A percentile compares a stretch with the other conserved stretches of the same genome.
Evolutionary conservation across 2,797 vertebrate genomes (phyloP).

Genomic region (Characodon lateralis): DNA sequence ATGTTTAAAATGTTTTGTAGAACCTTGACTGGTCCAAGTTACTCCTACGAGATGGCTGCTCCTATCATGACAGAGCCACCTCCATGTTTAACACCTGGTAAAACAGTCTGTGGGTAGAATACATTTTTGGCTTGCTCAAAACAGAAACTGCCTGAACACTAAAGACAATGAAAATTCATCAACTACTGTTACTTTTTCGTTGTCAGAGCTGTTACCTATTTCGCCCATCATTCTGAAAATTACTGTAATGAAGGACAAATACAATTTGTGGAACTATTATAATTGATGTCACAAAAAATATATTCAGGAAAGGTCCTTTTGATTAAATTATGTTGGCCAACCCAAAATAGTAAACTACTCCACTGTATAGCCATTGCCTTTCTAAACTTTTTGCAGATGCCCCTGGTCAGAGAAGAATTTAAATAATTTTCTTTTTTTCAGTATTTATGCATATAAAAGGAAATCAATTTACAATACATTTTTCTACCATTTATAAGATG

Average conservation of each 20-base stretch:
- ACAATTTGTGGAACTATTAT: not conserved
- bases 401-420: too few relatives aligned
- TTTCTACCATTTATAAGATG: not conserved
- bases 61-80: slow-evolving; percentile 74
- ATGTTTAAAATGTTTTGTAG: slow-evolving; percentile 41
- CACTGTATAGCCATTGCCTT: not conserved
- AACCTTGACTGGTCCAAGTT: slow-evolving; percentile 63
- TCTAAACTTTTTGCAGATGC: not conserved
- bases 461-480: not conserved
- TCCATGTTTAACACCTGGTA: slow-evolving; percentile 73
- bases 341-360: not conserved
- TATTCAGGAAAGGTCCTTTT: not conserved
- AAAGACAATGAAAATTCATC: slow-evolving; percentile 38
- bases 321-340: not conserved
- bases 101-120: slow-evolving; percentile 55
- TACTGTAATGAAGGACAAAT: not conserved
- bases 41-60: slow-evolving; percentile 77
- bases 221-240: not conserved
- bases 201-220: not conserved
- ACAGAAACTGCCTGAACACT: slow-evolving; percentile 27
- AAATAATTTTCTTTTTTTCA: too few relatives aligned
- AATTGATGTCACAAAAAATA: not conserved
- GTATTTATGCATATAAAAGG: not conserved
- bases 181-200: not conserved
- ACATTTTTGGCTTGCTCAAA: slow-evolving; percentile 34